These are phyloP conservation scores for Psammodynastes pulverulentus DNA, from an alignment of 2,113 vertebrate species.

Conservation along the genomic window DNA sequence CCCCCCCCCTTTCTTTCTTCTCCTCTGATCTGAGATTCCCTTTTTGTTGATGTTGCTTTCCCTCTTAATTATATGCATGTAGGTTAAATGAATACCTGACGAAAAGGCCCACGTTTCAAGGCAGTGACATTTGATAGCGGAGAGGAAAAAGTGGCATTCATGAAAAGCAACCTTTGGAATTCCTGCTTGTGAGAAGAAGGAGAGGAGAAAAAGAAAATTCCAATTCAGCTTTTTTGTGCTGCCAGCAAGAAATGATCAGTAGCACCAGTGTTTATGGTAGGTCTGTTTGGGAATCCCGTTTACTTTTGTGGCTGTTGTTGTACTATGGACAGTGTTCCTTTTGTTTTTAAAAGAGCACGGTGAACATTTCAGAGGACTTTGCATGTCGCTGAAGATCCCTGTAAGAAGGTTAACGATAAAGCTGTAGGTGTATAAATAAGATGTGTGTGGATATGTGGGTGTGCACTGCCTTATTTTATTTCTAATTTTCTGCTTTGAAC, in stretches of 20 bases:
- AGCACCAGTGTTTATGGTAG: constrained; percentile 99
- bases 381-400: constrained; percentile 61
- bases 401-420: constrained; percentile 47
- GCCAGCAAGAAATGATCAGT: constrained; percentile 99
- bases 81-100: constrained; percentile 91
- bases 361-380: constrained; percentile 52
- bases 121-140: constrained; percentile 96
- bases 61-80: constrained; percentile 90
- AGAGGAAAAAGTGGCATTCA: constrained; percentile 94
- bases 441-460: constrained; percentile 65
- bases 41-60: constrained; percentile 81
- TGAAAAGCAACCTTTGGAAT: constrained; percentile 99
- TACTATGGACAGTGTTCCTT: constrained; percentile 67
- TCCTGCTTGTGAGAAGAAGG: constrained; percentile 87
- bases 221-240: constrained; percentile 94
- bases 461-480: constrained; percentile 60
- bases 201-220: constrained; percentile 64
- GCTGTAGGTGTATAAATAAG: constrained; percentile 61
- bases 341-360: constrained; percentile 74
- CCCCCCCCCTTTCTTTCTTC: constrained; percentile 74
- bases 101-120: constrained; percentile 88
- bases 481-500: constrained; percentile 65
- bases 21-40: constrained; percentile 81
- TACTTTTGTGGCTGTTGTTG: constrained; percentile 33
- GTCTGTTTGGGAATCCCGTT: constrained; percentile 82